phyloP scores from a whole-genome alignment of 2,888 invertebrate species.

The Pardosa pseudoannulata region DNA sequence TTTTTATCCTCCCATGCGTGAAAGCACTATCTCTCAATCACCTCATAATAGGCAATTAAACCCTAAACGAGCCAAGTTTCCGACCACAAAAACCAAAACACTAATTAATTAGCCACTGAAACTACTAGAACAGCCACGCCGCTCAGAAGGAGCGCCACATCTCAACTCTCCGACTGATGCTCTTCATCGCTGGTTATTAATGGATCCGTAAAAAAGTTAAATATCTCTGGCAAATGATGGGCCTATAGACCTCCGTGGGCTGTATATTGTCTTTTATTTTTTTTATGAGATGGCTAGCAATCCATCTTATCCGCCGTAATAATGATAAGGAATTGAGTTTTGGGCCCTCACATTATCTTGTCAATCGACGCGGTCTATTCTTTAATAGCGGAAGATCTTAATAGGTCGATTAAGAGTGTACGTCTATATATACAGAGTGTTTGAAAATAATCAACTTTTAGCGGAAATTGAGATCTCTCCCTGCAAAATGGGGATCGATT shows the following conservation, averaged over 20 bases:
- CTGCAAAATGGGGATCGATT: slow-evolving; percentile 1
- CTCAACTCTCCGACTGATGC: slow-evolving; percentile 64
- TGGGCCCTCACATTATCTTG: slow-evolving; percentile 54
- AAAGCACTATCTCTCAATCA: slow-evolving; percentile 7
- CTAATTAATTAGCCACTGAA: slow-evolving; percentile 49
- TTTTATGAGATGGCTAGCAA: slow-evolving; percentile 13
- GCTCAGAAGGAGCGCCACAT: slow-evolving; percentile 42
- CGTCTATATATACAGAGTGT: slow-evolving; percentile 53
- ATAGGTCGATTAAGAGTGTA: slow-evolving; percentile 59
- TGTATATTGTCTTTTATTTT: slow-evolving; percentile 58
- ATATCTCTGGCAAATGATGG: slow-evolving; percentile 61
- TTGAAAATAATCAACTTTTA: slow-evolving; percentile 62
- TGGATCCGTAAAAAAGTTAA: slow-evolving; percentile 46
- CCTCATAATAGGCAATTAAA: slow-evolving; percentile 42
- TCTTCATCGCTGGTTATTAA: slow-evolving; percentile 67
- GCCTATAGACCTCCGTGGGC: slow-evolving; percentile 57
- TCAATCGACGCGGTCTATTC: slow-evolving; percentile 52
- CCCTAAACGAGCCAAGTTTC: slow-evolving; percentile 11
- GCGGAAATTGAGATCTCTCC: slow-evolving; percentile 58
- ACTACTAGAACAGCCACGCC: slow-evolving; percentile 16
- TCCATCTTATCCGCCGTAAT: slow-evolving; percentile 49
- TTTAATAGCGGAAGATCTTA: slow-evolving; percentile 64
- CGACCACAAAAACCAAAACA: slow-evolving; percentile 1
- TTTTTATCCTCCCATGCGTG: not conserved
- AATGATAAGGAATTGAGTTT: slow-evolving; percentile 62